Evolutionary conservation across 2,888 invertebrate species (phyloP), one percentile per base, ranked within the genome.

Genomic region (Torymus texanus): DNA sequence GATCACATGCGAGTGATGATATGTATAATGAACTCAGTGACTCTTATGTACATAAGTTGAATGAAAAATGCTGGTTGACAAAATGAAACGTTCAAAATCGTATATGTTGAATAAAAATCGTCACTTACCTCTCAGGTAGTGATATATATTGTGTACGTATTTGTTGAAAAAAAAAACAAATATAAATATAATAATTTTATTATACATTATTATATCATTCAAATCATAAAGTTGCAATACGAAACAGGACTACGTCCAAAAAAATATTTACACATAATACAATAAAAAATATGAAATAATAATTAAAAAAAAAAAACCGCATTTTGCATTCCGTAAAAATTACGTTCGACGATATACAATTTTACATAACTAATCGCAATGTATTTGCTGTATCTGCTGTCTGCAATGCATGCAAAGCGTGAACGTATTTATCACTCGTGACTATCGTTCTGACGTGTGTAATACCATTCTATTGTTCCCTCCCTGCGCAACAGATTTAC

Each of bases 61-160:
- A 61, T 16, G 5, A 50, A 59, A 61, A 41, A 41, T 41, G 41
- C 41, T 41, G 41, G 41, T 41, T 21, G 41, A 70, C n/a, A 21
- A 51, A 66, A 53, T 3, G 16, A 56, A 68, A 29, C 24, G 68
- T 18, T 14, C 12, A 78, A 59, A 80, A 61, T 71, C 59, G 53
- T 59, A 65, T 66, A 61, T 71, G n/a, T 75, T 75, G 12, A 68
- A 73, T 53, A 70, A 74, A 80, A 73, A 55, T 75, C 50, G 62
- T 75, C 71, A 80, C 80, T 80, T 80, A 80, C 80, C 80, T 80
- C 74, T 66, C 16, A 56, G 77, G 74, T 62, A 80, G 77, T 73
- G 76, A 71, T 68, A 77, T 29, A 21, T 21, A 21, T n/a, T 56
- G 8, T 55, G 12, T 16, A 50, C 58, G 21, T 58, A 56, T 51